A percentile compares a stretch with the other conserved stretches of the same genome.
Evolutionary conservation across 1,140 invertebrate species (phyloP).

Genomic region (Trinorchestia longiramus): DNA sequence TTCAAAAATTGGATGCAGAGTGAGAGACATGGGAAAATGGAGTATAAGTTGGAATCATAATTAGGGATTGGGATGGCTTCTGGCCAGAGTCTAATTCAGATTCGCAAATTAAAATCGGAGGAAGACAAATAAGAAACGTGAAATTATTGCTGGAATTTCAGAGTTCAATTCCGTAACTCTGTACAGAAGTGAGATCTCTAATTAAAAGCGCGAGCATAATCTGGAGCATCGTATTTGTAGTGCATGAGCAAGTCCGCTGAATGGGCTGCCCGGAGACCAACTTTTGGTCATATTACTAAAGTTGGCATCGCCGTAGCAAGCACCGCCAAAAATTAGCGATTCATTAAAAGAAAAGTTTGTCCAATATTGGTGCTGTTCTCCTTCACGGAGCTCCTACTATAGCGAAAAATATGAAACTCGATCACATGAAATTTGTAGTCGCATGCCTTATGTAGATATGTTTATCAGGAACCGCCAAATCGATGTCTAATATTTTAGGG

Average conservation of each 20-base stretch:
- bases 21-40: background rate
- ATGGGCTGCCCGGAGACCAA: background rate
- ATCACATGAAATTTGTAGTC: background rate
- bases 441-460: background rate
- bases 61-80: too few species aligned
- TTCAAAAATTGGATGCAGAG: background rate
- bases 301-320: background rate
- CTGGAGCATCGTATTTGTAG: background rate
- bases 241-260: background rate
- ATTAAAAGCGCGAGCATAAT: background rate
- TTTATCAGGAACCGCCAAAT: background rate
- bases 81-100: too few species aligned
- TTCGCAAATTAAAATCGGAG: background rate
- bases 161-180: background rate
- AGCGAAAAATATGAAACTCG: background rate
- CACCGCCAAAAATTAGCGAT: background rate
- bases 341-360: constrained; percentile 21
- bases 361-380: constrained; percentile 19
- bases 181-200: background rate
- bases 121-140: background rate
- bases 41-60: background rate
- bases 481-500: background rate
- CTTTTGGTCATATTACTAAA: background rate
- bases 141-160: background rate
- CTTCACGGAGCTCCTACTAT: background rate